Evolutionary conservation across 2,888 invertebrate species (phyloP), one percentile per base, ranked within the genome.

Genomic region (Thecophora atra): DNA sequence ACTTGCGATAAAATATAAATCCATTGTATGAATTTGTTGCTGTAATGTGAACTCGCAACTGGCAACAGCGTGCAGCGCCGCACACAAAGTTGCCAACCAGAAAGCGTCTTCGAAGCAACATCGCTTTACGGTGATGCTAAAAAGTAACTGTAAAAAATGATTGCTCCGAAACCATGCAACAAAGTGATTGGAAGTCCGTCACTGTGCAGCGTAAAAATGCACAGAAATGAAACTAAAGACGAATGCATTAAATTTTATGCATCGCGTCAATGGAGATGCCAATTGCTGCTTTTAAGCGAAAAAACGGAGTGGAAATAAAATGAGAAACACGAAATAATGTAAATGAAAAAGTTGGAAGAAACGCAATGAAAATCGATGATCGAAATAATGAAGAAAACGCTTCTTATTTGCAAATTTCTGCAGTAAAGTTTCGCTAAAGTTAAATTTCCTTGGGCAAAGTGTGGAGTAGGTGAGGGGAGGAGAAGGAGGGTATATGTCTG

Each of bases 391-490:
- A 58, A 19, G 3, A 19, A 7, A 37, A 11, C 1, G 11, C 11
- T 37, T 37, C 37, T 37, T 37, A 37, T 37, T 1, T 11, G 3
- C 37, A 37, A 30, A 6, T 30, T 30, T 30, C 5, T 30, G 8
- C 30, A 24, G 21, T 21, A 58, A 15, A 21, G 58, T 15, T 15
- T 58, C n/a, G n/a, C n/a, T n/a, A n/a, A n/a, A n/a, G n/a, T n/a
- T n/a, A n/a, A n/a, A n/a, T n/a, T n/a, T n/a, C n/a, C n/a, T n/a
- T n/a, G n/a, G n/a, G n/a, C n/a, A n/a, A n/a, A n/a, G n/a, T n/a
- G n/a, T 19, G 60, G 28, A 60, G 24, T 15, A 26, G 60, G 60
- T 24, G 60, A 60, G 60, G 24, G 28, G 24, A 26, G 60, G 15
- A 60, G 60, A 13, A 17, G n/a, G 60, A 30, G 15, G 24, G 60